Base-by-base conservation (phyloP, 1,140 invertebrate genomes). In the Drosophila ohnishii region DNA sequence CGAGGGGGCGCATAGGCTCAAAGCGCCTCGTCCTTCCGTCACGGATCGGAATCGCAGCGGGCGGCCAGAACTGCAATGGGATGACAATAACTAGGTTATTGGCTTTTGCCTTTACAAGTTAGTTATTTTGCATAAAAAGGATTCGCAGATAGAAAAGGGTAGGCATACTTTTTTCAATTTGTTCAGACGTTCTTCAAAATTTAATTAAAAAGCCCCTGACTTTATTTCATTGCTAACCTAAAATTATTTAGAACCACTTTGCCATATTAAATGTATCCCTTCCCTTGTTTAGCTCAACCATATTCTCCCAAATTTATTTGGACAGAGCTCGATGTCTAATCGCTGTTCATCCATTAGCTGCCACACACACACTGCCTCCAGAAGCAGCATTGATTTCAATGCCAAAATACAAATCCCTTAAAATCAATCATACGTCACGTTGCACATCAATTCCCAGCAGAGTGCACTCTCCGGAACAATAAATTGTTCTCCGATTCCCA, bases 11-110 rank as follows among this genome's bases (percentile, higher is more conserved):
- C 93, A 94, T 25, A 94, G 79, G 73, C 93, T 93, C 40, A 94
- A 90, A 14, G 94, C 92, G 22, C 94, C 92, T 3, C 94, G 89
- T 66, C 92, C 92, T 78, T 95, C 94, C 34, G 93, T 94, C 44
- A 94, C 94, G 6, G 94, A 94, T 19, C 94, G 92, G 90, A 94
- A 95, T 44, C 94, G 92, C 37, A 93, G 90, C 22, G 94, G 93
- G 51, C 94, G 92, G 0, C 93, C 93, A 47, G 93, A 92, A 73
- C 94, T 94, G 84, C 64, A 92, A 92, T 76, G 61, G 64, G 64
- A 80, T 62, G 22, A 42, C n/a, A 75, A 40, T 37, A 56, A 50
- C 19, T 28, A n/a, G 30, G 30, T 67, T 64, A 64, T 51, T 51
- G 64, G 37, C 35, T 50, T 35, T 37, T n/a, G 35, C 35, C 45